A percentile compares a stretch with the other conserved stretches of the same genome.
Conservation (phyloP, 35 echinoderm and acorn worm species). For the Apostichopus californicus region DNA sequence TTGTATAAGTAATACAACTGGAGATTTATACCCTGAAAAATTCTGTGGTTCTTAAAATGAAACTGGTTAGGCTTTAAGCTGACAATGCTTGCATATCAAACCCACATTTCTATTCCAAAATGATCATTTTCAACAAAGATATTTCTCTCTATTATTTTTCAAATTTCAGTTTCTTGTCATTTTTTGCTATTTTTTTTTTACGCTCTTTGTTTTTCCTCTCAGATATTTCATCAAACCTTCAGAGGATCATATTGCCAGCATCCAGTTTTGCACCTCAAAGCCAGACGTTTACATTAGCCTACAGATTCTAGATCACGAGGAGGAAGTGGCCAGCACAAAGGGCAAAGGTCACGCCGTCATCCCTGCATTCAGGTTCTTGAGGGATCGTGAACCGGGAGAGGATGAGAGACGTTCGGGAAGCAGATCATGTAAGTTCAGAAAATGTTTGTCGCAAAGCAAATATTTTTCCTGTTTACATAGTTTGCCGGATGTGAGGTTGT, state of each 20-base stretch:
- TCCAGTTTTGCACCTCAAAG: conserved; percentile 94
- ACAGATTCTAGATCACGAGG: conserved; percentile 88
- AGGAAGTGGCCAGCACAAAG: conserved; percentile 71
- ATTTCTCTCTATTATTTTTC: not conserved
- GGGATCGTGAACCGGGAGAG: conserved; percentile 89
- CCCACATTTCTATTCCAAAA: too few species aligned
- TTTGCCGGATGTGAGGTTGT: not conserved
- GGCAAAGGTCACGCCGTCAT: conserved; percentile 98
- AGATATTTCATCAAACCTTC: conserved; percentile 87
- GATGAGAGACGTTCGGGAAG: conserved; percentile 76
- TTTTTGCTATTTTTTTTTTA: not conserved
- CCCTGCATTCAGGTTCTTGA: conserved; percentile 91
- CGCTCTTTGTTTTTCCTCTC: not conserved
- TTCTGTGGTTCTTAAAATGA: not conserved
- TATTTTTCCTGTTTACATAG: not conserved
- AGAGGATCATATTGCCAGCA: conserved; percentile 91
- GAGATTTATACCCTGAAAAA: too few species aligned
- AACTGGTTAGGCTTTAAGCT: too few species aligned
- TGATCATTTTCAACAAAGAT: not conserved
- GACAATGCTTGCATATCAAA: too few species aligned
- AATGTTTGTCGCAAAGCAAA: too few species aligned
- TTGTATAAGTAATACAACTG: too few species aligned
- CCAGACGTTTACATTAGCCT: conserved; percentile 86
- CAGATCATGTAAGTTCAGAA: conserved; percentile 75
- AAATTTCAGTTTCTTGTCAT: not conserved